A percentile compares a stretch with the other conserved stretches of the same genome.
Conservation (phyloP, 35 echinoderm and acorn worm species). For the Nesometra sesokonis region DNA sequence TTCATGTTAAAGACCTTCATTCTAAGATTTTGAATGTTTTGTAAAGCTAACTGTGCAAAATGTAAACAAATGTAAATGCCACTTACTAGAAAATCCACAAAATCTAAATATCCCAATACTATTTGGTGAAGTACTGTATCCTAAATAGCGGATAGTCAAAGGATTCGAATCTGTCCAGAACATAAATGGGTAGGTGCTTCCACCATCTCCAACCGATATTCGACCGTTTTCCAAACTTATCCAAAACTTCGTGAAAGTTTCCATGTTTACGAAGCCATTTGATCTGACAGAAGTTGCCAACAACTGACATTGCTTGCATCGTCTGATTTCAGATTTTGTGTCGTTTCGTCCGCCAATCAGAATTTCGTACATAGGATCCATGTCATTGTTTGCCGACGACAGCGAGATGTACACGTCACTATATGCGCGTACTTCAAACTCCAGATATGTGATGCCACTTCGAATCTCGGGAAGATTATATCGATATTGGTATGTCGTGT, state of each 20-base stretch:
- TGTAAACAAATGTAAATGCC: no score
- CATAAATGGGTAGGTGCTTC: background rate
- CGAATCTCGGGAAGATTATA: background rate
- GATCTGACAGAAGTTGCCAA: background rate
- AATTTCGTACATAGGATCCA: slow-evolving; percentile 57
- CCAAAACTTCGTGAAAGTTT: background rate
- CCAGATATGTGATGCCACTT: slow-evolving; percentile 7
- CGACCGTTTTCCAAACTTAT: background rate
- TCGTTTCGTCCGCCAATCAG: slow-evolving; percentile 50
- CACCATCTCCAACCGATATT: background rate
- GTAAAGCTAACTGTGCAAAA: no score
- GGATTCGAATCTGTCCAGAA: background rate
- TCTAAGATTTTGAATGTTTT: no score
- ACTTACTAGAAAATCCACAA: background rate
- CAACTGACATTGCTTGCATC: slow-evolving; percentile 7
- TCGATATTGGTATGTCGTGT: background rate
- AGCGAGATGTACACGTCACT: slow-evolving; percentile 66
- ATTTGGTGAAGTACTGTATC: background rate
- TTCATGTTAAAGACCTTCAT: no score
- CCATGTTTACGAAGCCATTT: background rate
- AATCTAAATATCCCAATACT: background rate
- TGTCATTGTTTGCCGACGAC: slow-evolving; percentile 13
- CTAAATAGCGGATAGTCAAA: background rate
- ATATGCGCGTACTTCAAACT: slow-evolving; percentile 52
- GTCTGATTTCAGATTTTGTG: slow-evolving; percentile 40